phyloP scores from a whole-genome alignment of 2,888 invertebrate species.

The Gerris lacustris region DNA sequence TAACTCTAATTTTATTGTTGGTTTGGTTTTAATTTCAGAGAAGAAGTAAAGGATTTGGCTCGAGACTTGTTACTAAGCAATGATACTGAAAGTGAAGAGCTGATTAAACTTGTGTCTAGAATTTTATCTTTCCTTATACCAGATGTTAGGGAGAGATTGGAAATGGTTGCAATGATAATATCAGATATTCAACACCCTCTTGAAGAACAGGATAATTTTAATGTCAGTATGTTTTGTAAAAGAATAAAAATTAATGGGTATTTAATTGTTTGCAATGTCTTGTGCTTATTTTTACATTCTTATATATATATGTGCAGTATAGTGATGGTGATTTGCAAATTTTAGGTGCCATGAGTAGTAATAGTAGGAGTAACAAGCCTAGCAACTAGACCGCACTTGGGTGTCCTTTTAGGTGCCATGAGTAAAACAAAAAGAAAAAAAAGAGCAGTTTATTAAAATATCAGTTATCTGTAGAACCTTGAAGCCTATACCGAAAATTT shows the following conservation, averaged over 20 bases:
- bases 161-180: neutral
- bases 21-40: neutral
- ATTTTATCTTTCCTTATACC: neutral
- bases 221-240: neutral
- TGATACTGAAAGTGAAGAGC: neutral
- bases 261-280: neutral
- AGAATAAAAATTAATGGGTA: neutral
- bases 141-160: neutral
- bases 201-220: neutral
- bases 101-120: neutral
- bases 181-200: conserved; percentile 2
- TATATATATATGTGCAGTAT: neutral
- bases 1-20: neutral
- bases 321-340: neutral
- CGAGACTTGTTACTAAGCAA: neutral
- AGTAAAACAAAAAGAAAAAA: too few relatives aligned
- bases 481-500: too few relatives aligned
- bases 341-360: neutral
- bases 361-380: too few relatives aligned
- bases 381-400: too few relatives aligned
- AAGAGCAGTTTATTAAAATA: too few relatives aligned
- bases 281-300: neutral
- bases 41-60: neutral
- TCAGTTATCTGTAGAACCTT: too few relatives aligned
- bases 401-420: too few relatives aligned